A percentile compares a stretch with the other conserved stretches of the same genome.
These are phyloP conservation scores for Drosophila melanosoma DNA, from an alignment of 2,888 invertebrate species.

Conservation along the genomic window DNA sequence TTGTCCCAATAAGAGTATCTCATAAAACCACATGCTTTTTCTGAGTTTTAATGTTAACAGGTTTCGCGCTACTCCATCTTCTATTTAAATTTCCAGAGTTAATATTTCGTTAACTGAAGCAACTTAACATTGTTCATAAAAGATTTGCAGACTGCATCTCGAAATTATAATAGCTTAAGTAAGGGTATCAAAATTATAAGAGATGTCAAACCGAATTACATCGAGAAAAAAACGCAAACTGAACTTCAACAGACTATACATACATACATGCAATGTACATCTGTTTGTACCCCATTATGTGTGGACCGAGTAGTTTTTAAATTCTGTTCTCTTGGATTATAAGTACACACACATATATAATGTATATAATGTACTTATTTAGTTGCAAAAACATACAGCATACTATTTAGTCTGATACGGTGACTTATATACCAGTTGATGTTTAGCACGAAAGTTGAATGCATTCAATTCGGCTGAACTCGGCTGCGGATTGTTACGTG, in stretches of 20 bases:
- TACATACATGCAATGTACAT: constrained; percentile 1
- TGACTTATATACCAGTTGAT: constrained; percentile 24
- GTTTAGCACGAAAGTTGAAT: constrained; percentile 32
- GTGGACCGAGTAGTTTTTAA: neutral
- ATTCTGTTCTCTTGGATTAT: neutral
- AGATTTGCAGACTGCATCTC: neutral
- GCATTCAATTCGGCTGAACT: constrained; percentile 20
- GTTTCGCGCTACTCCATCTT: neutral
- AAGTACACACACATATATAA: neutral
- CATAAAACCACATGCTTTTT: neutral
- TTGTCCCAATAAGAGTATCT: neutral
- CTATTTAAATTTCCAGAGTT: neutral
- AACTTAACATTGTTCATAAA: neutral
- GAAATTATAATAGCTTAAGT: neutral
- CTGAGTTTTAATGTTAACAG: neutral
- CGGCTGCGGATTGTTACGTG: constrained; percentile 62
- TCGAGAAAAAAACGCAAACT: constrained; percentile 23
- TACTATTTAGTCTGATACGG: neutral
- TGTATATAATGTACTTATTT: neutral
- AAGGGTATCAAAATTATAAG: constrained; percentile 16
- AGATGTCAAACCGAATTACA: constrained; percentile 21
- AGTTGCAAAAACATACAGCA: neutral
- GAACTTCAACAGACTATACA: constrained; percentile 15
- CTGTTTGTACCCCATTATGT: neutral
- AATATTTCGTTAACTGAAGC: neutral